Conservation (phyloP, 2,888 invertebrate genomes). For the Bedellia somnulentella region DNA sequence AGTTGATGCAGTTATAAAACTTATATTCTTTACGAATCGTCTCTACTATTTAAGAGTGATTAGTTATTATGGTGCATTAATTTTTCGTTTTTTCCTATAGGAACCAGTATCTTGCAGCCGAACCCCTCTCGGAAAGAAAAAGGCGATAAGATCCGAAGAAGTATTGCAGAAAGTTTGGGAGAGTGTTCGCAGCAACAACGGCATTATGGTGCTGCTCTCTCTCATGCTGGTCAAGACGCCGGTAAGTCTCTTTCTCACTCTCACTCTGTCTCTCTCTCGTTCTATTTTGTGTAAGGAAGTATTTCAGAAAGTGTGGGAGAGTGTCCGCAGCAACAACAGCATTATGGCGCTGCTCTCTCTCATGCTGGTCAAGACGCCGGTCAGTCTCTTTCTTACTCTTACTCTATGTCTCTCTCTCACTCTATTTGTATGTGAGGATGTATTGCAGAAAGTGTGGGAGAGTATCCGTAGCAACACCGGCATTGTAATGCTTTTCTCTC, state of each 20-base stretch:
- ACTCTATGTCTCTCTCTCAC: no score
- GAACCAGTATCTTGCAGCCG: no score
- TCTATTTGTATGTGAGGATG: no score
- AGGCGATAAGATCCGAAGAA: slow-evolving; percentile 74
- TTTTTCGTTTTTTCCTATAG: no score
- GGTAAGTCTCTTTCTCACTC: no score
- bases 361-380: slow-evolving; percentile 90
- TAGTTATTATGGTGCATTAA: no score
- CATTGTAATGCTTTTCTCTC: slow-evolving; percentile 75
- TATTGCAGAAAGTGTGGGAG: slow-evolving; percentile 93
- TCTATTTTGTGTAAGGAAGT: slow-evolving; percentile 87
- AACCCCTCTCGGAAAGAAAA: no score
- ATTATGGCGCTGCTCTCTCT: slow-evolving; percentile 86
- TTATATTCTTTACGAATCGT: no score
- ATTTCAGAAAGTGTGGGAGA: slow-evolving; percentile 92
- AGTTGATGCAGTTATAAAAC: no score
- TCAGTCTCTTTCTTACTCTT: no score
- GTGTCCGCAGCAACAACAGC: slow-evolving; percentile 90
- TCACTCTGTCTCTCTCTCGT: no score
- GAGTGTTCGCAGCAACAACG: slow-evolving; percentile 90
- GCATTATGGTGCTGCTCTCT: slow-evolving; percentile 79
- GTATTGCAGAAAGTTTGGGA: slow-evolving; percentile 93
- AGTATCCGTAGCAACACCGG: slow-evolving; percentile 92
- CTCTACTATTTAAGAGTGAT: no score
- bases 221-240: slow-evolving; percentile 91